A percentile compares a stretch with the other conserved stretches of the same genome.
Conservation (phyloP, 2,888 invertebrate genomes). For the Lissocephala sabroskyi region DNA sequence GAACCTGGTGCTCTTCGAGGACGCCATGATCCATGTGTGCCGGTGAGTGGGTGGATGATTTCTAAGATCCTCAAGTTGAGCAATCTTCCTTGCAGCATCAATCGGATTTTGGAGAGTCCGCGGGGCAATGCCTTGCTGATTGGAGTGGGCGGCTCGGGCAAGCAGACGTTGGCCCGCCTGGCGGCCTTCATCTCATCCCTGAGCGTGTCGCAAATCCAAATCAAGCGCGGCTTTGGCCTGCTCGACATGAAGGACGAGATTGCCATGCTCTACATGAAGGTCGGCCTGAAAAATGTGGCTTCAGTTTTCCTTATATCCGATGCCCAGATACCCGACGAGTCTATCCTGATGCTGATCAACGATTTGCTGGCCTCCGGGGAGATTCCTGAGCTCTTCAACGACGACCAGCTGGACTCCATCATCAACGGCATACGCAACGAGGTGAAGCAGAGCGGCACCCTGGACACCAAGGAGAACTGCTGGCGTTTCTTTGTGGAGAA, state of each 20-base stretch:
- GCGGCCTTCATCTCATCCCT: conserved; percentile 92
- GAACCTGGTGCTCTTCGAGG: conserved; percentile 96
- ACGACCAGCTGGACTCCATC: conserved; percentile 92
- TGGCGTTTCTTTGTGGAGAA: conserved; percentile 96
- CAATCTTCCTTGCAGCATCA: conserved; percentile 77
- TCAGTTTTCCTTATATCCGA: conserved; percentile 95
- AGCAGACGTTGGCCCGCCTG: conserved; percentile 91
- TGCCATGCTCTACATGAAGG: conserved; percentile 86
- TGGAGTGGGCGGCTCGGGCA: conserved; percentile 97
- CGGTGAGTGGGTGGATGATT: conserved; percentile 76
- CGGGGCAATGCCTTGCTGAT: conserved; percentile 93
- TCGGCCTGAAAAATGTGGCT: conserved; percentile 89
- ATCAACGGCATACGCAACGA: conserved; percentile 84
- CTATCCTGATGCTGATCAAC: conserved; percentile 91
- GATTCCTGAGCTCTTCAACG: conserved; percentile 90
- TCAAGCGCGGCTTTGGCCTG: conserved; percentile 89
- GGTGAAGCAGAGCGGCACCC: conserved; percentile 86
- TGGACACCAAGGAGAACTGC: conserved; percentile 93
- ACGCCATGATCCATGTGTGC: conserved; percentile 94
- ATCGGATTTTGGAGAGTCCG: conserved; percentile 92
- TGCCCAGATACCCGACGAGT: conserved; percentile 93
- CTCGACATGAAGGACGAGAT: conserved; percentile 84
- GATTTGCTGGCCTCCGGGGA: conserved; percentile 96
- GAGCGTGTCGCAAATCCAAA: conserved; percentile 93
- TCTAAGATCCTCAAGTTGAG: neutral